Conservation (phyloP, 2,888 invertebrate species). For the Oxyteleia sp. region DNA sequence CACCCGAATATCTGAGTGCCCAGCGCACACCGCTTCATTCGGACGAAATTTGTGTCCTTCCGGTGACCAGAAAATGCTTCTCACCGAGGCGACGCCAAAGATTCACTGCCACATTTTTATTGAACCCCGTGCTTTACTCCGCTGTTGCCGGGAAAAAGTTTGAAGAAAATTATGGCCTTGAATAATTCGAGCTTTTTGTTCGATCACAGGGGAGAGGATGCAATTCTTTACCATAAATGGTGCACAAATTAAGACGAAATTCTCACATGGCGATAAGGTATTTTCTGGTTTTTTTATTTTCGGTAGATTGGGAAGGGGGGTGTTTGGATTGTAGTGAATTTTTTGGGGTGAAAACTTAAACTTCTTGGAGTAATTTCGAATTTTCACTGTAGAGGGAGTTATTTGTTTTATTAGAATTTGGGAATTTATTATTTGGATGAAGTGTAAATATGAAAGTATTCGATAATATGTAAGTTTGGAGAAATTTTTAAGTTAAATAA, state of each 20-base stretch:
- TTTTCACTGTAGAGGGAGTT: too few relatives aligned
- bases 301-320: too few relatives aligned
- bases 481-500: too few relatives aligned
- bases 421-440: too few relatives aligned
- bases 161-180: slow-evolving; percentile 35
- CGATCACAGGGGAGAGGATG: slow-evolving; percentile 41
- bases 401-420: too few relatives aligned
- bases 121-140: slow-evolving; percentile 2
- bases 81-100: slow-evolving; percentile 37
- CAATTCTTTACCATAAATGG: slow-evolving; percentile 55
- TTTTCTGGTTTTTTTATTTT: too few relatives aligned
- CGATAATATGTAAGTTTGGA: too few relatives aligned
- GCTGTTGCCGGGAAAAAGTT: slow-evolving; percentile 11
- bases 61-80: slow-evolving; percentile 72
- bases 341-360: neutral
- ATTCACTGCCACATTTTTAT: slow-evolving; percentile 49
- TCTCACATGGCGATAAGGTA: neutral
- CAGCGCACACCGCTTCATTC: slow-evolving; percentile 20
- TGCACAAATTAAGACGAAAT: slow-evolving; percentile 33
- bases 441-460: too few relatives aligned
- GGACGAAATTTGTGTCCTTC: slow-evolving; percentile 56
- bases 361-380: too few relatives aligned
- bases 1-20: slow-evolving; percentile 25
- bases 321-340: neutral
- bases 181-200: slow-evolving; percentile 55